Percentiles rank a stretch among this genome's conserved stretches.
Evolutionary conservation across 1,140 invertebrate species (phyloP).

Genomic region (Drosophila persimilis): DNA sequence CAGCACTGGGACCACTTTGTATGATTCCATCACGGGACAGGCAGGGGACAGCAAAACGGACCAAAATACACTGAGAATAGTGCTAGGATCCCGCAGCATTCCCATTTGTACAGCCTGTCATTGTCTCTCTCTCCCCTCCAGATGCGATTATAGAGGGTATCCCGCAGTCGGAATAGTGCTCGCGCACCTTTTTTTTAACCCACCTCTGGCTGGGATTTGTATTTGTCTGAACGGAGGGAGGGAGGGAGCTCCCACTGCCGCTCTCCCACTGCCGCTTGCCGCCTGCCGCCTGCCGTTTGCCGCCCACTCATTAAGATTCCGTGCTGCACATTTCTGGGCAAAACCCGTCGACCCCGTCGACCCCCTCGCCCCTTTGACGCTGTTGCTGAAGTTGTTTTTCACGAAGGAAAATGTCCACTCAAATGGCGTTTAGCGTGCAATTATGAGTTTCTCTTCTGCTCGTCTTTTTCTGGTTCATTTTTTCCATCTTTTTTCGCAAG

Average conservation of each 20-base stretch:
- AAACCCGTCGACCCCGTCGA: no score
- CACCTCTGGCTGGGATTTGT: slow-evolving; percentile 28
- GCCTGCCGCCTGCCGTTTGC: slow-evolving; percentile 17
- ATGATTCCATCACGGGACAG: no score
- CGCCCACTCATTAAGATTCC: slow-evolving; percentile 44
- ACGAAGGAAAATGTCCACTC: slow-evolving; percentile 69
- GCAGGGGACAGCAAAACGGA: no score
- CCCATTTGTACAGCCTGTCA: no score
- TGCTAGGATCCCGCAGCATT: no score
- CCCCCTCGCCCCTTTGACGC: slow-evolving; percentile 26
- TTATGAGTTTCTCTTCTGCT: slow-evolving; percentile 54
- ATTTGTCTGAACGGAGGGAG: slow-evolving; percentile 1
- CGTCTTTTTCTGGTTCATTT: slow-evolving; percentile 26
- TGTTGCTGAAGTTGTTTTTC: slow-evolving; percentile 41
- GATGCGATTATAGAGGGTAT: no score
- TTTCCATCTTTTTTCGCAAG: slow-evolving; percentile 21
- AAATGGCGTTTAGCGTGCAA: slow-evolving; percentile 77
- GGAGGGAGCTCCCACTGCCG: neutral
- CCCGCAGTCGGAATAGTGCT: no score
- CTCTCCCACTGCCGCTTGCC: neutral
- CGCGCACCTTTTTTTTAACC: slow-evolving; percentile 5
- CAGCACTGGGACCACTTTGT: no score
- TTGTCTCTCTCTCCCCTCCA: no score
- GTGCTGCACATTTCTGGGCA: slow-evolving; percentile 19
- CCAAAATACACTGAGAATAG: no score